These are phyloP conservation scores for Kuschelorhynchus macadamiae DNA, from an alignment of 2,888 invertebrate genomes.

Conservation along the genomic window DNA sequence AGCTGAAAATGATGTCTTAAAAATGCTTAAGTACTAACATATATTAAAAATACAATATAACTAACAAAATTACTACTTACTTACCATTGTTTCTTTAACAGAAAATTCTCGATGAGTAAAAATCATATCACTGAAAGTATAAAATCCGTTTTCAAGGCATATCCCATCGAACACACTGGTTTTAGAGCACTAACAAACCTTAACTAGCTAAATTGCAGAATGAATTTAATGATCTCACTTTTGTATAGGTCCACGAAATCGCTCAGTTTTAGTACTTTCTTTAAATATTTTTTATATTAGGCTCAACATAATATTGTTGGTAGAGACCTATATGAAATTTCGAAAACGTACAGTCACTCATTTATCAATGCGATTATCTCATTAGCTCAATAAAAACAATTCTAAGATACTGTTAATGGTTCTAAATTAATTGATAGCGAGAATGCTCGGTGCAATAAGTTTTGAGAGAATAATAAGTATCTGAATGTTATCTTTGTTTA, in stretches of 20 bases:
- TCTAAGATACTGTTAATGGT: constrained; percentile 25
- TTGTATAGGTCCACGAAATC: constrained; percentile 22
- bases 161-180: constrained; percentile 39
- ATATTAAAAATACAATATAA: too few species aligned
- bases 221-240: constrained; percentile 54
- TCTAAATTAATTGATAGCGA: constrained; percentile 18
- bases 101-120: constrained; percentile 3
- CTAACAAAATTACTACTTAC: too few species aligned
- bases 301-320: neutral
- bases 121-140: constrained; percentile 31
- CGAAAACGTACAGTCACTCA: too few species aligned
- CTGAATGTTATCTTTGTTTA: constrained; percentile 52
- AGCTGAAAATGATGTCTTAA: too few species aligned
- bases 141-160: constrained; percentile 28
- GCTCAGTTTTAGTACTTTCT: constrained; percentile 9
- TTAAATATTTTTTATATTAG: neutral
- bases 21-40: too few species aligned
- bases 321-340: too few species aligned
- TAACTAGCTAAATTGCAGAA: constrained; percentile 61
- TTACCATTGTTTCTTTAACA: constrained; percentile 40
- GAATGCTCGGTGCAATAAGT: neutral
- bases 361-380: neutral
- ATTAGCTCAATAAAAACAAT: constrained; percentile 24
- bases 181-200: constrained; percentile 54
- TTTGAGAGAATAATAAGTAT: constrained; percentile 47